phyloP scores from a whole-genome alignment of 2,113 vertebrate species.

The Coturnix japonica region DNA sequence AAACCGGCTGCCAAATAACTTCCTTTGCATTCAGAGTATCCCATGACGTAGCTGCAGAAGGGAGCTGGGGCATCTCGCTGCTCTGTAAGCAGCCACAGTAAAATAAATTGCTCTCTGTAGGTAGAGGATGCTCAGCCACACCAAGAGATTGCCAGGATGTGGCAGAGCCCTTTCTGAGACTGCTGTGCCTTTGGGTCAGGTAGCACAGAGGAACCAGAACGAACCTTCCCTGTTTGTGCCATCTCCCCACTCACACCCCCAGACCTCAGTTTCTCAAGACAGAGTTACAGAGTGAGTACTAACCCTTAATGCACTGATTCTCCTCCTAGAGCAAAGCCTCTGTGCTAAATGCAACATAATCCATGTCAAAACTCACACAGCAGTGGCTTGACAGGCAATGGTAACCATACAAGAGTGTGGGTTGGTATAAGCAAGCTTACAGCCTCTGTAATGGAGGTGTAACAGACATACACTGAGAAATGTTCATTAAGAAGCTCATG shows the following conservation, averaged over 20 bases:
- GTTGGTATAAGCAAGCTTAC: neutral
- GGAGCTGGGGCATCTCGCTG: neutral
- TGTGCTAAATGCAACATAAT: accelerated
- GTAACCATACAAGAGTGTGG: neutral
- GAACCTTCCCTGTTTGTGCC: neutral
- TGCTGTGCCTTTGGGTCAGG: neutral
- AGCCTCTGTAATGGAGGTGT: neutral
- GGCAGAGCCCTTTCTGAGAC: accelerated
- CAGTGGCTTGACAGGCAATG: neutral
- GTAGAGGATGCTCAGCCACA: neutral
- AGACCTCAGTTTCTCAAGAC: neutral
- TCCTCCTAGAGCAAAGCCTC: neutral
- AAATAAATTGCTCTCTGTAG: accelerated
- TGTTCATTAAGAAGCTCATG: neutral
- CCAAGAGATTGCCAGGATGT: accelerated
- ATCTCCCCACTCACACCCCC: neutral
- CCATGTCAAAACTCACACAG: accelerated
- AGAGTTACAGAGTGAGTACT: neutral
- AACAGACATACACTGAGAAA: neutral
- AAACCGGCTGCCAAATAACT: neutral
- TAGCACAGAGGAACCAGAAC: neutral
- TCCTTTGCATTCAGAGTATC: neutral
- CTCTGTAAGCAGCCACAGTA: accelerated
- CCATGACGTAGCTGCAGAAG: neutral
- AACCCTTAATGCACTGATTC: neutral